Evolutionary conservation across 2,888 invertebrate genomes (phyloP), one percentile per base, ranked within the genome.

Genomic region (Stenotaenia linearis): DNA sequence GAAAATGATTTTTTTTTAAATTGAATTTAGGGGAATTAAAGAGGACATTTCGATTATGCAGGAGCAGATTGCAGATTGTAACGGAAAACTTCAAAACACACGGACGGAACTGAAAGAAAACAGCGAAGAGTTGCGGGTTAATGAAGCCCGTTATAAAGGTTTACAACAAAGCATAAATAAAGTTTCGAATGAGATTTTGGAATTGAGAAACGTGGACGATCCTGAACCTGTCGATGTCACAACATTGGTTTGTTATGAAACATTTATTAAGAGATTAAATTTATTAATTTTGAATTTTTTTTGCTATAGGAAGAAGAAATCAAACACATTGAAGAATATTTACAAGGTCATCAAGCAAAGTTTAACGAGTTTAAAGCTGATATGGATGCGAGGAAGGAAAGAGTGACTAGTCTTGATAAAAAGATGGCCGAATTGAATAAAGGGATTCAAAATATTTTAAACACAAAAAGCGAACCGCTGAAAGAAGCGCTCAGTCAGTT

Each of bases 201-300:
- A 86, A 77, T 80, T 86, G 80, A 82, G 83, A 78, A 84, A 82
- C 74, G 82, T 83, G 12, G 86, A 86, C 81, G 85, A 85, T 74
- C 85, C 85, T 28, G 84, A 83, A 15, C 86, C 85, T 5, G 84
- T 85, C 3, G 85, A 86, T 82, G 84, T 86, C 9, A 82, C 84
- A 18, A 85, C 85, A 4, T 81, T 86, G 83, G 86, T 86, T 82
- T 82, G n/a, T n/a, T n/a, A n/a, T n/a, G 15, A 2, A 56, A 4
- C 2, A 12, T 37, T 37, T 15, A 1, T 37, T 15, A 37, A 5
- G 18, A 18, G 18, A 15, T 56, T 18, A 21, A 56, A 37, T 10
- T 56, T 56, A 18, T 56, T 2, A 56, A 6, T 2, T 18, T 18
- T 15, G 79, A 80, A 23, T 81, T 81, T 35, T 82, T 83, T 77